Evolutionary conservation across 2,113 vertebrate species (phyloP).

Genomic region (Eupsittula cactorum): DNA sequence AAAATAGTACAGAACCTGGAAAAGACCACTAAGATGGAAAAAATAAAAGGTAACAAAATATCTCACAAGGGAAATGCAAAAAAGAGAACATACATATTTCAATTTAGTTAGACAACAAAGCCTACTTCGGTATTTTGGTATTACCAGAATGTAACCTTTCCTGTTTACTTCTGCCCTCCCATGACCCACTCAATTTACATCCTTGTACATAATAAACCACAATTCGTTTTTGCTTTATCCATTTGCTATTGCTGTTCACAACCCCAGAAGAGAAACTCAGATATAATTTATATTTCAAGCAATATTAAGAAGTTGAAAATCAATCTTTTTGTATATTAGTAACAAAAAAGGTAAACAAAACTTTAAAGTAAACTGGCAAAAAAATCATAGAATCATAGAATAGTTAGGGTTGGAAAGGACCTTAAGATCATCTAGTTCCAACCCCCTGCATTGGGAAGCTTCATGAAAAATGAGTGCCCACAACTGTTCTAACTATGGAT

Average conservation of each 20-base stretch:
- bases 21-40: neutral
- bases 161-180: neutral
- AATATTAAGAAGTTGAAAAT: neutral
- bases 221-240: neutral
- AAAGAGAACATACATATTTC: neutral
- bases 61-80: neutral
- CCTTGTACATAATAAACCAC: neutral
- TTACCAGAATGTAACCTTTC: neutral
- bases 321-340: neutral
- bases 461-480: neutral
- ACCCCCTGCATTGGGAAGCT: neutral
- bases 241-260: neutral
- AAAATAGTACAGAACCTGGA: neutral
- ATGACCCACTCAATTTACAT: neutral
- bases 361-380: neutral
- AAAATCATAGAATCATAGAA: neutral
- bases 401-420: too few species aligned
- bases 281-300: neutral
- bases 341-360: neutral
- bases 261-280: neutral
- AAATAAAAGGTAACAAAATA: neutral
- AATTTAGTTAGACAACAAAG: neutral
- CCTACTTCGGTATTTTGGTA: neutral
- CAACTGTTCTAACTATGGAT: neutral
- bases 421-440: too few species aligned